Evolutionary conservation across 2,888 invertebrate genomes (phyloP), one percentile per base, ranked within the genome.

Genomic region (Acanthacorydalis orientalis): DNA sequence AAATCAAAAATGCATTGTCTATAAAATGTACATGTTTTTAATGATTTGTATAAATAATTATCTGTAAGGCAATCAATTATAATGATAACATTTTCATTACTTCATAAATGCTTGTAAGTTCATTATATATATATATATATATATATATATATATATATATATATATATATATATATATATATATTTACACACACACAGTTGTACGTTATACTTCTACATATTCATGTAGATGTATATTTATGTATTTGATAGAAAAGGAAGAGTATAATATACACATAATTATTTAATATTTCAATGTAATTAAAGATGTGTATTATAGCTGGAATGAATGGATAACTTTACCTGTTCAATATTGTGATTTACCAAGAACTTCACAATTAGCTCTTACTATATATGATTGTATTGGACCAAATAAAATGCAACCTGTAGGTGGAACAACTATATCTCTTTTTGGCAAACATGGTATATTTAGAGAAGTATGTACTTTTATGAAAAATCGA

Each of bases 291-390:
- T 23, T 23, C 6, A 23, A 23, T 6, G 6, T 23, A 23, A 23
- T 23, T 23, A 23, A 23, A 4, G 6, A 4, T 23, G 6, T 52
- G 37, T 46, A 51, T 67, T 69, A 15, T 62, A 93, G 92, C 61
- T 97, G 96, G 96, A 96, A 95, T 63, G 95, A 97, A 68, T 96
- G 96, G 95, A 73, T 97, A 33, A 82, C 80, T 0, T 68, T 97
- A 48, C 95, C 96, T 0, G 74, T 96, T 33, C 82, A 83, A 62
- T 95, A 83, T 67, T 87, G 86, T 59, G 93, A 96, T 63, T 67
- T 97, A 35, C 95, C 96, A 0, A 73, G 90, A 48, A 84, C 85
- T 59, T 83, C 95, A 1, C 78, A 82, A 51, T 69, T 97, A 9
- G 85, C 86, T 1, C 75, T 96, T 60, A 92, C 91, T 7, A 79